Conservation (phyloP, 2,888 invertebrate genomes). For the Iselma pallidipennis region DNA sequence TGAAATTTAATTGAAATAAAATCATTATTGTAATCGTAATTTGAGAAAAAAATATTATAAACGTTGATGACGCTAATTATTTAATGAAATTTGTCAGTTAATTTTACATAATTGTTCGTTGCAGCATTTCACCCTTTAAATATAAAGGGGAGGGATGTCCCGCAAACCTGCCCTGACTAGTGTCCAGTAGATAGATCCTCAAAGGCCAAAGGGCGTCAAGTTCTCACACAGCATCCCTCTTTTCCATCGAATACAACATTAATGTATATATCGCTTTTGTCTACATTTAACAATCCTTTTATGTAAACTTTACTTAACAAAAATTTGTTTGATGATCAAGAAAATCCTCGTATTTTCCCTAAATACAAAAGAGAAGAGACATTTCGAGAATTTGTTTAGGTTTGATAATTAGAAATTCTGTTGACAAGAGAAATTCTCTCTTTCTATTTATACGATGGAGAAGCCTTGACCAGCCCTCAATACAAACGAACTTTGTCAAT, state of each 20-base stretch:
- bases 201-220: constrained; percentile 36
- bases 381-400: neutral
- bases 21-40: no score
- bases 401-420: neutral
- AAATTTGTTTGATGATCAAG: neutral
- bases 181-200: neutral
- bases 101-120: neutral
- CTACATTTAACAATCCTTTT: neutral
- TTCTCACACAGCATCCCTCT: constrained; percentile 41
- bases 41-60: no score
- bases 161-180: neutral
- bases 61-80: no score
- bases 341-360: no score
- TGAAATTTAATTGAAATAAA: no score
- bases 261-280: neutral
- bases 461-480: neutral
- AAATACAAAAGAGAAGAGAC: no score
- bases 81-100: neutral
- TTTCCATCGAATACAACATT: neutral
- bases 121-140: no score
- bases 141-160: neutral
- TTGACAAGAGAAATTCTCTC: constrained; percentile 3
- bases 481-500: constrained; percentile 32
- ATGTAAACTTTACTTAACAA: neutral
- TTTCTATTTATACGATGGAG: constrained; percentile 9